These are phyloP conservation scores for Magallana gigas DNA, from an alignment of 1,140 invertebrate species.

Conservation along the genomic window DNA sequence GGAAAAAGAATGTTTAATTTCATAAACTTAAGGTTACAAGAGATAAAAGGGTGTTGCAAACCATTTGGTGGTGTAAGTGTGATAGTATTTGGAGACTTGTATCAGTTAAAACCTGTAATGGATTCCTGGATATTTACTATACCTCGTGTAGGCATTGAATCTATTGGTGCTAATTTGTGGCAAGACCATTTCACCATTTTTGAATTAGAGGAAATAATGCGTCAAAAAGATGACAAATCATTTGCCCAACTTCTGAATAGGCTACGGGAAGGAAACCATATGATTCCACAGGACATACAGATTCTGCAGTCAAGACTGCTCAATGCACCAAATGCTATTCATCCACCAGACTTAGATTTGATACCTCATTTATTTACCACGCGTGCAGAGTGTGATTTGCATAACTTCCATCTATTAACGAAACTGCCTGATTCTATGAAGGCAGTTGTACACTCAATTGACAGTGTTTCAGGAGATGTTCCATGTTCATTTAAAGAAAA, in stretches of 20 bases:
- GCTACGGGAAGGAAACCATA: conserved; percentile 53
- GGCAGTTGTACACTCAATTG: conserved; percentile 8
- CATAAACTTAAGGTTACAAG: conserved; percentile 55
- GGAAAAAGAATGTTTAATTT: conserved; percentile 60
- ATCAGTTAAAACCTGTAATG: conserved; percentile 62
- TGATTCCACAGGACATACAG: conserved; percentile 9
- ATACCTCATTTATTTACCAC: conserved; percentile 32
- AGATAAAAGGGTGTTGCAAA: conserved; percentile 43
- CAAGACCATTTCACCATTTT: conserved; percentile 60
- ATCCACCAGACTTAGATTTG: conserved; percentile 13
- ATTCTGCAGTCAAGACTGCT: conserved; percentile 18
- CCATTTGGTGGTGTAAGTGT: conserved; percentile 61
- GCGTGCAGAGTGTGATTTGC: conserved; percentile 5
- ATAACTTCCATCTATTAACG: not conserved
- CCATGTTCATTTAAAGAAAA: not conserved
- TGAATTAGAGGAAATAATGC: conserved; percentile 64
- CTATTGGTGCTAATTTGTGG: conserved; percentile 62
- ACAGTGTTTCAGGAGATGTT: conserved; percentile 32
- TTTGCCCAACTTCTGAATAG: conserved; percentile 60
- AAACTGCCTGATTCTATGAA: not conserved
- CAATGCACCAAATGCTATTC: conserved; percentile 20
- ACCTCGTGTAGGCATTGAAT: conserved; percentile 23
- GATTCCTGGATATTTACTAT: conserved; percentile 61
- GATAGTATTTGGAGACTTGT: conserved; percentile 63
- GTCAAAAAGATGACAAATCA: conserved; percentile 59